Base-by-base conservation (phyloP, 2,113 vertebrate species). In the Cephalopholis sonnerati region DNA sequence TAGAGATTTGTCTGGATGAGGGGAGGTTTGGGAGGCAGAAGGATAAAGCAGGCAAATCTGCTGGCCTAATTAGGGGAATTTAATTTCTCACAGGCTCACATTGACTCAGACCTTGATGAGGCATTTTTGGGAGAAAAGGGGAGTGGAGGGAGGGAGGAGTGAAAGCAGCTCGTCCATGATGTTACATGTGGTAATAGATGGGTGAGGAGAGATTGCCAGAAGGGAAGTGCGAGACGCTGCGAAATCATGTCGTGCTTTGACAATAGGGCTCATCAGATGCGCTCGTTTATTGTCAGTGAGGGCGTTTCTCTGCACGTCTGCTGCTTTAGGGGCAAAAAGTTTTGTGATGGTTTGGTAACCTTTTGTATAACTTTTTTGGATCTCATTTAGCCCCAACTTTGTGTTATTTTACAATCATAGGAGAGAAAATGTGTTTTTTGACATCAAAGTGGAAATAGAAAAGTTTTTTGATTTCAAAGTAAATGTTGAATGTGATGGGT, bases 11-110 rank as follows among this genome's bases (percentile, higher is more conserved):
- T 92, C 84, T 90, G 73, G 72, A 89, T 85, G 92, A 93, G 90
- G 83, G 87, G 87, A 88, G 90, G 84, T 87, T 91, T 86, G 87
- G 87, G 83, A 89, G 82, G 91, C 81, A 89, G 82, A 81, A 50
- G 92, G 89, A 92, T 90, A 91, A 93, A 81, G 90, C 90, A 80
- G 82, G 88, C 74, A 93, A 92, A 93, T 93, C 89, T 91, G 87
- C 90, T 87, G 90, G 83, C 87, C 91, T 92, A 93, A 94, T 94
- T 93, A 94, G 79, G 65, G 77, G 84, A 90, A 93, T 94, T 93
- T 92, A 91, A 93, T 94, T 93, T 94, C 88, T 93, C 91, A 87
- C 85, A 87, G 87, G 74, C 90, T 92, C 88, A 73, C 90, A 81
- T 91, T 85, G 84, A 90, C 89, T 91, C 90, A 89, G 88, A 93